These are phyloP conservation scores for Drosophila mimetica DNA, from an alignment of 2,888 invertebrate species.

Conservation along the genomic window DNA sequence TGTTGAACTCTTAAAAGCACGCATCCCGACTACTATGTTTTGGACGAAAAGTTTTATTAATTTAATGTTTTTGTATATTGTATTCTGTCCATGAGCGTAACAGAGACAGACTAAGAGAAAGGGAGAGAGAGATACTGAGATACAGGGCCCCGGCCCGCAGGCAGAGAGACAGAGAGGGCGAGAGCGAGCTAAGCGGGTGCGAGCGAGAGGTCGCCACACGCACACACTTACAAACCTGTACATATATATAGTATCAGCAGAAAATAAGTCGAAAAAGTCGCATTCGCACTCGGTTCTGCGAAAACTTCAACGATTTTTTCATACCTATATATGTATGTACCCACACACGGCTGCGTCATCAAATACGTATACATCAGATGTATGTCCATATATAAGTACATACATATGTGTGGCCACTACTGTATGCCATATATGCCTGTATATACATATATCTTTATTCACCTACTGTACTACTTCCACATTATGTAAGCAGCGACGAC, in stretches of 20 bases:
- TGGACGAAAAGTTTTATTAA: conserved; percentile 76
- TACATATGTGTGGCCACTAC: conserved; percentile 28
- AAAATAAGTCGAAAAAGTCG: conserved; percentile 6
- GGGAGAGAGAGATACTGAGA: conserved; percentile 74
- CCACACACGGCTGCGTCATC: conserved; percentile 28
- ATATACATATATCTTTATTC: conserved; percentile 60
- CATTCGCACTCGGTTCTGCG: conserved; percentile 12
- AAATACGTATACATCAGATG: conserved; percentile 28
- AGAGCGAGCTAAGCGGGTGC: conserved; percentile 43
- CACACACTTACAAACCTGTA: conserved; percentile 36
- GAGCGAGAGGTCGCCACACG: conserved; percentile 31
- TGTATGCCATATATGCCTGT: conserved; percentile 64
- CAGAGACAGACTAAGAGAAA: conserved; percentile 62
- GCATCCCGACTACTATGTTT: conserved; percentile 62
- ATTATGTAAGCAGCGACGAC: conserved; percentile 75
- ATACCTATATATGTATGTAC: conserved; percentile 28
- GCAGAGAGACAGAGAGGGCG: conserved; percentile 61
- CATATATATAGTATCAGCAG: conserved; percentile 48
- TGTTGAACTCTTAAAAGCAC: no score
- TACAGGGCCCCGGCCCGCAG: conserved; percentile 76
- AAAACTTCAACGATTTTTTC: conserved; percentile 30
- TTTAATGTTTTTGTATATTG: conserved; percentile 75
- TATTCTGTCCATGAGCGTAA: conserved; percentile 73
- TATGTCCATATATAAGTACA: conserved; percentile 34
- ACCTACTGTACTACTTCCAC: conserved; percentile 75